Conservation (phyloP, 2,113 vertebrate genomes). For the Forbesichthys agassizii region DNA sequence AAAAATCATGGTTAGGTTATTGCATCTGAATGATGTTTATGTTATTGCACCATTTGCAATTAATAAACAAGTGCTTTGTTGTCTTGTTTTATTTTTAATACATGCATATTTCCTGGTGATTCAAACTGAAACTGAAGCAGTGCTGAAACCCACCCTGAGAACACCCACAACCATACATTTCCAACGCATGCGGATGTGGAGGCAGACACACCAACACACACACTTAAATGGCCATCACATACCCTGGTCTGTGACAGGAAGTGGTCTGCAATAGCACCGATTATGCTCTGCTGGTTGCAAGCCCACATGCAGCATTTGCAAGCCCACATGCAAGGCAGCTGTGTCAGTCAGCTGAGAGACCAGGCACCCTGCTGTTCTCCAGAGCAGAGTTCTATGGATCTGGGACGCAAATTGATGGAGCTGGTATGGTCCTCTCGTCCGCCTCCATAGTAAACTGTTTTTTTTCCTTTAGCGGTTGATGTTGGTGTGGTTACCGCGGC, state of each 20-base stretch:
- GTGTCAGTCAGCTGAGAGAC: not conserved
- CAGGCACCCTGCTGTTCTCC: not conserved
- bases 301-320: conserved; percentile 10
- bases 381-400: conserved; percentile 20
- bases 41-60: not conserved
- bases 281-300: not conserved
- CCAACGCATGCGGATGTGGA: not conserved
- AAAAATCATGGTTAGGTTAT: too few species aligned
- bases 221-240: conserved; percentile 7
- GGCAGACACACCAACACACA: not conserved
- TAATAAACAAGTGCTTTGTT: conserved; percentile 1
- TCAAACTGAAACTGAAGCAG: conserved; percentile 8
- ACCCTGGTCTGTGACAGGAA: conserved; percentile 60
- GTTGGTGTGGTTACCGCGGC: not conserved
- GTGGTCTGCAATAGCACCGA: conserved; percentile 45
- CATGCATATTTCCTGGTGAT: conserved; percentile 37
- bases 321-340: not conserved
- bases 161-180: not conserved
- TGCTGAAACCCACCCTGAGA: not conserved
- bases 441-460: conserved; percentile 1
- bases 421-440: conserved; percentile 44
- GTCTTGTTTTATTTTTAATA: too few species aligned
- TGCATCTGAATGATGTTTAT: too few species aligned
- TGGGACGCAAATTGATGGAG: conserved; percentile 40
- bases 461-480: not conserved